Percentiles rank a stretch among this genome's conserved stretches.
These are phyloP conservation scores for Drosophila prostipennis DNA, from an alignment of 2,888 invertebrate genomes.

Conservation along the genomic window DNA sequence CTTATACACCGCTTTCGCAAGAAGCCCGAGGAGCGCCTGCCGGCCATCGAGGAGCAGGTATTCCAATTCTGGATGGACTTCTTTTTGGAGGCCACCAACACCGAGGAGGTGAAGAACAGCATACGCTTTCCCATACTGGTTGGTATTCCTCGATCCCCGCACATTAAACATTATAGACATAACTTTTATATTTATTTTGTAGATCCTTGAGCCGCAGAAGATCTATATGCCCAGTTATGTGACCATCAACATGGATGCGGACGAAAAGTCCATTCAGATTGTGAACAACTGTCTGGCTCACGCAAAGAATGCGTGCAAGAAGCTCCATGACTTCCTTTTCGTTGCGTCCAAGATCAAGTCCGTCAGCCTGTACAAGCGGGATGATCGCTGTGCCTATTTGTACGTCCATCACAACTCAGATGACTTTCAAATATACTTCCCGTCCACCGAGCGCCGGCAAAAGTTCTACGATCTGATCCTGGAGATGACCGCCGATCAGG, in stretches of 20 bases:
- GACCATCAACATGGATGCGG: constrained; percentile 97
- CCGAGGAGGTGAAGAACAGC: constrained; percentile 89
- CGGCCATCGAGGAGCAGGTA: constrained; percentile 92
- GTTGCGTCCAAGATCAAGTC: constrained; percentile 88
- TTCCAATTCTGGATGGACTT: constrained; percentile 99
- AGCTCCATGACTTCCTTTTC: constrained; percentile 97
- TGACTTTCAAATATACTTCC: constrained; percentile 99
- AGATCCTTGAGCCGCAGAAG: constrained; percentile 96
- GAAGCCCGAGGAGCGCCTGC: constrained; percentile 89
- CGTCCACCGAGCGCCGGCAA: constrained; percentile 93
- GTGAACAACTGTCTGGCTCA: constrained; percentile 93
- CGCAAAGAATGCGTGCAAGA: constrained; percentile 90
- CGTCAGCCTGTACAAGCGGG: constrained; percentile 95
- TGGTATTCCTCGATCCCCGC: constrained; percentile 14
- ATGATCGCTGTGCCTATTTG: constrained; percentile 97
- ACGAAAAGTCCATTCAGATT: constrained; percentile 95
- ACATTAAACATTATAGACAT: neutral
- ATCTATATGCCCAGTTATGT: constrained; percentile 97
- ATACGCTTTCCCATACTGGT: constrained; percentile 92
- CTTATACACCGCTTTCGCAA: constrained; percentile 96
- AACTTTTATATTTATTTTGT: neutral
- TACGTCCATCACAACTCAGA: constrained; percentile 99
- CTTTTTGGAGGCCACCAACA: constrained; percentile 96
- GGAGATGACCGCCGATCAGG: constrained; percentile 95
- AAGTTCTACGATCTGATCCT: constrained; percentile 93